Evolutionary conservation across 1,140 invertebrate species (phyloP).

Genomic region (Kradibia gibbosae): DNA sequence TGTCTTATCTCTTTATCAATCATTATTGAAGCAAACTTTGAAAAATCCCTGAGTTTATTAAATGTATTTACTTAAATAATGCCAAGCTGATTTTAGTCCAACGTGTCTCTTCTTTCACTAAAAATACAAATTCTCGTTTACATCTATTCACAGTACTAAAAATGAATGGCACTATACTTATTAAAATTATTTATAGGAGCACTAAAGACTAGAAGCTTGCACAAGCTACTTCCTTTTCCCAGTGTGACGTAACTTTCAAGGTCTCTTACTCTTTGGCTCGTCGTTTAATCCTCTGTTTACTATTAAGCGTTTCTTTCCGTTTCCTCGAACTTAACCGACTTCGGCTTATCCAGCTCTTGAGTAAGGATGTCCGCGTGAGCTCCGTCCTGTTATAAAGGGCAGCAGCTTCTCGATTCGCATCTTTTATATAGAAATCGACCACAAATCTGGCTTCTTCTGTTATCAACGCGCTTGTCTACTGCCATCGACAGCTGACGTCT

Average conservation of each 20-base stretch:
- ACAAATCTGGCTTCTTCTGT: background rate
- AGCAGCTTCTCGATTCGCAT: background rate
- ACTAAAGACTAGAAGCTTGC: background rate
- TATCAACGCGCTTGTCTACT: background rate
- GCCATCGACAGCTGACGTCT: constrained; percentile 13
- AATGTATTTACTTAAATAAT: no score
- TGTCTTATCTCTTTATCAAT: no score
- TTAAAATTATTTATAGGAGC: background rate
- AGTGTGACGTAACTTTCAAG: background rate
- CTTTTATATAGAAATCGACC: constrained; percentile 37
- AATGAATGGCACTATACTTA: background rate
- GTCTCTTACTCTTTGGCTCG: background rate
- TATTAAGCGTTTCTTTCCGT: background rate
- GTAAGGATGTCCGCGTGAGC: background rate
- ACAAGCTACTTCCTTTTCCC: no score
- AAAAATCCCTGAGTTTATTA: no score
- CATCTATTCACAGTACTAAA: no score
- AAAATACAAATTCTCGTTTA: no score
- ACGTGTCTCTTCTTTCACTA: no score
- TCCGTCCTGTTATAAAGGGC: background rate
- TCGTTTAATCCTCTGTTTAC: background rate
- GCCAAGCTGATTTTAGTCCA: no score
- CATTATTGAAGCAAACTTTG: no score
- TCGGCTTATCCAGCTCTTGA: background rate
- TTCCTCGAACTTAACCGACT: background rate